Percentiles rank a stretch among this genome's conserved stretches.
Conservation (phyloP, 2,113 vertebrate species). For the Ophiodon elongatus region DNA sequence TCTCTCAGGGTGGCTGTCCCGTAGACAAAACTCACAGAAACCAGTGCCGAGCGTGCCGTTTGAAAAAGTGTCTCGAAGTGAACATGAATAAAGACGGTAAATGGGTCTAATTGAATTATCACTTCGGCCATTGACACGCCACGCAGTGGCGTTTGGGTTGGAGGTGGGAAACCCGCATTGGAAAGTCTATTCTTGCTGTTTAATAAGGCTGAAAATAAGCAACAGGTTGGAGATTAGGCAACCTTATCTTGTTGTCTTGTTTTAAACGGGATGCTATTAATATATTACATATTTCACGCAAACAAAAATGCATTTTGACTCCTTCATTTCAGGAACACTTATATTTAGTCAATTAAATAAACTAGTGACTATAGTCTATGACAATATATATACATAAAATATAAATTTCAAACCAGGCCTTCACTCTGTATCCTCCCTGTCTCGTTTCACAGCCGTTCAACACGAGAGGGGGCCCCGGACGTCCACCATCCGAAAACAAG, state of each 20-base stretch:
- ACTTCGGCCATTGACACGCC: conserved; percentile 43
- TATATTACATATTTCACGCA: neutral
- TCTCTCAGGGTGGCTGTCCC: conserved; percentile 93
- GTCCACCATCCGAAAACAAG: conserved; percentile 98
- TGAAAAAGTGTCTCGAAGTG: conserved; percentile 99
- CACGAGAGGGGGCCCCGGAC: conserved; percentile 97
- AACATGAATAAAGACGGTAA: conserved; percentile 99
- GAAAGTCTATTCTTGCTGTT: conserved; percentile 29
- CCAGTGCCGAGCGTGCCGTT: conserved; percentile 97
- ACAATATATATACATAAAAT: conserved; percentile 1
- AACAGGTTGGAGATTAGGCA: conserved; percentile 37
- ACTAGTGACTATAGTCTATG: neutral
- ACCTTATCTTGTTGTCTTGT: conserved; percentile 7
- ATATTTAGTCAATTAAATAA: neutral
- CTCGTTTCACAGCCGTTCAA: conserved; percentile 90
- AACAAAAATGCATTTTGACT: conserved; percentile 1
- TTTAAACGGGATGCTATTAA: conserved; percentile 20
- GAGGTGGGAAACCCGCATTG: conserved; percentile 17
- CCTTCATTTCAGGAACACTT: neutral
- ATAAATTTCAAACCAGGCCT: conserved; percentile 9
- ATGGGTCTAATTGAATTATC: conserved; percentile 65
- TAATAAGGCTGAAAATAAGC: conserved; percentile 35
- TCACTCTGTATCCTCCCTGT: conserved; percentile 36
- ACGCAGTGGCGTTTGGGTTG: conserved; percentile 34
- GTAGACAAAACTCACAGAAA: conserved; percentile 99